phyloP scores from a whole-genome alignment of 2,888 invertebrate species.

The Drosophila multiciliata region DNA sequence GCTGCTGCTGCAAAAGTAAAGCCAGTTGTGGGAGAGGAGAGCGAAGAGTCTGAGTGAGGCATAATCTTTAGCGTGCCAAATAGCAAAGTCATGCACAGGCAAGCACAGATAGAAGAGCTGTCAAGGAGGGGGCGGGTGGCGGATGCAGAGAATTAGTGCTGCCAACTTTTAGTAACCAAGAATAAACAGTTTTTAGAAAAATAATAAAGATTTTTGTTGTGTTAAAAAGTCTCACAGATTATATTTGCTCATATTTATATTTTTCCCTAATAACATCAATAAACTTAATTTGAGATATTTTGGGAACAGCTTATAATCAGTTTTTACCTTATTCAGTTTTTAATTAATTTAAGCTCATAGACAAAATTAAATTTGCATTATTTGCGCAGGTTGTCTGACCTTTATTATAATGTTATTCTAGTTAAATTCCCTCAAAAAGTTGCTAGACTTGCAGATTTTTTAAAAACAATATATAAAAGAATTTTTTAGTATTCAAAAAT shows the following conservation, averaged over 20 bases:
- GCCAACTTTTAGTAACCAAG: not conserved
- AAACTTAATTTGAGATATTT: too few species aligned
- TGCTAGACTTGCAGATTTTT: not conserved
- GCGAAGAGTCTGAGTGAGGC: slow-evolving; percentile 15
- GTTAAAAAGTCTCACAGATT: not conserved
- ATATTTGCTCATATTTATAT: not conserved
- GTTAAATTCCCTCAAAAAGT: not conserved
- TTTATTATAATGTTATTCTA: not conserved
- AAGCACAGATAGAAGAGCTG: not conserved
- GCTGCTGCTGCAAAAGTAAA: slow-evolving; percentile 32
- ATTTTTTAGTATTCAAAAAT: not conserved
- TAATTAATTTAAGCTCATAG: not conserved
- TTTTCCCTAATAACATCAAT: not conserved
- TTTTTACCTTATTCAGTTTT: not conserved
- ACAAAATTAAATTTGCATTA: not conserved
- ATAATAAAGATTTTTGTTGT: not conserved
- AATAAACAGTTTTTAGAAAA: not conserved
- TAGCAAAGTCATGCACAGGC: slow-evolving; percentile 54
- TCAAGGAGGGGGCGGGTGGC: not conserved
- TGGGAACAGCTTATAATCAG: not conserved
- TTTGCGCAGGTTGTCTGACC: not conserved
- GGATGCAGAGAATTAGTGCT: not conserved
- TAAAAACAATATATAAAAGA: not conserved
- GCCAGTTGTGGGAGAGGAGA: slow-evolving; percentile 20
- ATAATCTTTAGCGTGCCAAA: slow-evolving; percentile 72